These are phyloP conservation scores for Microtus oregoni DNA, from an alignment of 2,113 vertebrate genomes.

Conservation along the genomic window DNA sequence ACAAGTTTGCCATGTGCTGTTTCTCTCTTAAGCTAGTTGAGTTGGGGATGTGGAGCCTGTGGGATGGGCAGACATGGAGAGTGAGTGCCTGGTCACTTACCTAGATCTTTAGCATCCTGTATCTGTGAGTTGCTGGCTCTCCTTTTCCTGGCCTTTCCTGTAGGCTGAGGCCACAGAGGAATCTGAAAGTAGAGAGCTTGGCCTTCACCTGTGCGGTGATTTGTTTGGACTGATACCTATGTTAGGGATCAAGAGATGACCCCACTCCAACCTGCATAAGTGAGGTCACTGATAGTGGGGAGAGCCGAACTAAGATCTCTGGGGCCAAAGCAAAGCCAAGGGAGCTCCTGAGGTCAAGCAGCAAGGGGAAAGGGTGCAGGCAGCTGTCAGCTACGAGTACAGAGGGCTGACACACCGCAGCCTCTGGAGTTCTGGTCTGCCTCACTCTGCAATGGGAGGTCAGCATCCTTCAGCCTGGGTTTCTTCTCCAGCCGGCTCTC, in stretches of 20 bases:
- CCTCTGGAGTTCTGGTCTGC: not conserved
- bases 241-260: not conserved
- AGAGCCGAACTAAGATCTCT: not conserved
- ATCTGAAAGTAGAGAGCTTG: rapidly evolving
- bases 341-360: not conserved
- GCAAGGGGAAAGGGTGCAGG: not conserved
- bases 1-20: not conserved
- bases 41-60: not conserved
- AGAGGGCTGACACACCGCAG: not conserved
- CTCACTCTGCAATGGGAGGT: not conserved
- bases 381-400: not conserved
- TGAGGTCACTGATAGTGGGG: not conserved
- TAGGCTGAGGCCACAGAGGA: not conserved
- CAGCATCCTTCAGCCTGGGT: rapidly evolving
- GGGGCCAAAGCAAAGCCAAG: not conserved
- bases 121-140: not conserved
- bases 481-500: not conserved
- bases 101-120: not conserved
- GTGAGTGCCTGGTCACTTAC: too few species aligned
- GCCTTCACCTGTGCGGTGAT: not conserved
- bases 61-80: rapidly evolving
- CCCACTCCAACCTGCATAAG: not conserved
- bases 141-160: not conserved
- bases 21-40: not conserved
- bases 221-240: too few species aligned